phyloP scores from a whole-genome alignment of 2,888 invertebrate genomes.

The Agrochola macilenta region DNA sequence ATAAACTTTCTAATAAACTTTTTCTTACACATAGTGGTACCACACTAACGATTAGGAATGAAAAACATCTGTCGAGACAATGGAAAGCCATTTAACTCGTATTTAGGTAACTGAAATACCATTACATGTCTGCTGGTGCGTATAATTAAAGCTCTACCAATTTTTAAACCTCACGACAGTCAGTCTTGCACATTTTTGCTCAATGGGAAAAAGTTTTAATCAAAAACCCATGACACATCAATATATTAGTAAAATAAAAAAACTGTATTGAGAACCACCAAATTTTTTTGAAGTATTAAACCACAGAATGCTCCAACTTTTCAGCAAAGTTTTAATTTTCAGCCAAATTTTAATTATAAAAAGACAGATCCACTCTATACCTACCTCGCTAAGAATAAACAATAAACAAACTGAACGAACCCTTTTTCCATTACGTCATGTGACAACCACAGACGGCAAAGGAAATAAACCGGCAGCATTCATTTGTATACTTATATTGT shows the following conservation, averaged over 20 bases:
- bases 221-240: too few species aligned
- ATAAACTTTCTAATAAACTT: not conserved
- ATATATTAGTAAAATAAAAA: not conserved
- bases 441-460: conserved; percentile 23
- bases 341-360: conserved; percentile 6
- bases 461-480: conserved; percentile 37
- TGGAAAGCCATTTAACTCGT: not conserved
- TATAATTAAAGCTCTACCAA: not conserved
- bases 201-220: not conserved
- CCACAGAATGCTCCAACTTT: not conserved
- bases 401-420: conserved; percentile 11
- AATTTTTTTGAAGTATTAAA: too few species aligned
- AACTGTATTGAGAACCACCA: not conserved
- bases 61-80: not conserved
- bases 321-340: conserved; percentile 4
- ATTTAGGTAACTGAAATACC: not conserved
- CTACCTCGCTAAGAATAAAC: conserved; percentile 12
- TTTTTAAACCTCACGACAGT: not conserved
- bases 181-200: not conserved
- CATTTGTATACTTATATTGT: conserved; percentile 33
- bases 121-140: not conserved
- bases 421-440: conserved; percentile 34
- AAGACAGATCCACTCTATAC: not conserved
- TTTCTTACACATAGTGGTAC: not conserved
- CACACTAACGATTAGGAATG: not conserved